Evolutionary conservation across 2,797 vertebrate genomes (phyloP), one percentile per base, ranked within the genome.

Genomic region (Lepus townsendii): DNA sequence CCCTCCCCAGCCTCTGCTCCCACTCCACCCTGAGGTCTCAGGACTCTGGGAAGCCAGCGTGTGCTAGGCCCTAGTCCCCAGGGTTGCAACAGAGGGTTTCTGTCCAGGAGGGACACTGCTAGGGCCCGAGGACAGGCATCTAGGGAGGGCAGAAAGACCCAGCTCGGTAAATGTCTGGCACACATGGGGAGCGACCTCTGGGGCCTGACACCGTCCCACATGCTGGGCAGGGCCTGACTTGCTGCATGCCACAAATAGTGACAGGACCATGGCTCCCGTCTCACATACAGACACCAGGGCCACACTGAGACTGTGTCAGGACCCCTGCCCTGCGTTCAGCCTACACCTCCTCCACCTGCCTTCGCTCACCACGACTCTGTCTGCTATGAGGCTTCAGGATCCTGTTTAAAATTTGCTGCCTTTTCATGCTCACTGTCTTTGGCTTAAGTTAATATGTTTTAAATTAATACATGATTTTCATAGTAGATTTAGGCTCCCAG

Each of bases 51-150:
- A 47, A 42, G 4, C 20, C 24, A 16, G 57, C 5, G 12, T 20
- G 24, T 3, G 5, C 30, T 1, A 1, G 0, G 1, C 38, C 1
- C 47, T 3, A 54, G 32, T 0, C 27, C 84, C 12, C 30, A 24
- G 66, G 0, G 0, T 7, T 1, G 5, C 27, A 7, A 12, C 68
- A 26, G 14, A 78, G 73, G 54, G 26, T 17, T 50, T 35, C 71
- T 82, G 8, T 27, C 13, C 6, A 7, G 4, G 22, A 38, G 60
- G 5, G 9, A 35, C 14, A 38, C 50, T 32, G 11, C 47, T 50
- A 35, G 13, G 75, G 42, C 52, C 26, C 7, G n/a, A 16, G 42
- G 42, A n/a, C 35, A 65, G 22, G 11, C 22, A 12, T 17, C 26
- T 12, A 42, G 54, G 17, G 52, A 60, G 26, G 4, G 19, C 42